phyloP scores from a whole-genome alignment of 2,113 vertebrate species.

The Nipponia nippon region DNA sequence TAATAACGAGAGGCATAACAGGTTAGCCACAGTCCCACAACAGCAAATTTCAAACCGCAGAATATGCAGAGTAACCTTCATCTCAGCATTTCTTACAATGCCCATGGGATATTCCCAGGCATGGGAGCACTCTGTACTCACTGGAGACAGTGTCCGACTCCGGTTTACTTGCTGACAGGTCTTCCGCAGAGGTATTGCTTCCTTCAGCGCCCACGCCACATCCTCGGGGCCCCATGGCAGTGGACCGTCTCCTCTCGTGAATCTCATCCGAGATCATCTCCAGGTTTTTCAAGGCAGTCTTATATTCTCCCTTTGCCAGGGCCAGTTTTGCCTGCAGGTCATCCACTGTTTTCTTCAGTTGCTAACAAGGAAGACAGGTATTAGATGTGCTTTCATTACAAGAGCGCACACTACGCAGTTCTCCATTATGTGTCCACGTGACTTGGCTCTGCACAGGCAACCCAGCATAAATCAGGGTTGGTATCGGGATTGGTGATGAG shows the following conservation, averaged over 20 bases:
- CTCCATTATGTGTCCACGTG: rapidly evolving
- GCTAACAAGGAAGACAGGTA: slow-evolving; percentile 67
- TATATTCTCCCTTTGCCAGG: slow-evolving; percentile 90
- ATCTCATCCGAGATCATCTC: slow-evolving; percentile 98
- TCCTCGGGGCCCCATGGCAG: slow-evolving; percentile 86
- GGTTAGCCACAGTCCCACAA: neutral
- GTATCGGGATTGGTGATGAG: too few species aligned
- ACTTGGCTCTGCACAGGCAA: neutral
- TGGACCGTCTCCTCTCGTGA: slow-evolving; percentile 85
- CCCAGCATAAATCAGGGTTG: neutral
- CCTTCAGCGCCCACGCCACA: slow-evolving; percentile 91
- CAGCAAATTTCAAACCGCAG: neutral
- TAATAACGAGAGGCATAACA: neutral
- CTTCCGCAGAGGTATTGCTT: slow-evolving; percentile 75
- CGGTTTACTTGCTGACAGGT: slow-evolving; percentile 73
- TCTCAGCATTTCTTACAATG: rapidly evolving
- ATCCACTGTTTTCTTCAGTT: slow-evolving; percentile 93
- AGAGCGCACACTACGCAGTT: rapidly evolving
- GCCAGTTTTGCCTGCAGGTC: slow-evolving; percentile 90
- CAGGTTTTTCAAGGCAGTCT: slow-evolving; percentile 89
- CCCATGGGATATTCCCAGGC: neutral
- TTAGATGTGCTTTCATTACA: neutral
- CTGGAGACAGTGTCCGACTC: slow-evolving; percentile 87
- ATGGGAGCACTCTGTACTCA: slow-evolving; percentile 62
- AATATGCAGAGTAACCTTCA: neutral